A percentile compares a stretch with the other conserved stretches of the same genome.
Conservation (phyloP, 2,113 vertebrate genomes). For the Grammomys dolichurus region DNA sequence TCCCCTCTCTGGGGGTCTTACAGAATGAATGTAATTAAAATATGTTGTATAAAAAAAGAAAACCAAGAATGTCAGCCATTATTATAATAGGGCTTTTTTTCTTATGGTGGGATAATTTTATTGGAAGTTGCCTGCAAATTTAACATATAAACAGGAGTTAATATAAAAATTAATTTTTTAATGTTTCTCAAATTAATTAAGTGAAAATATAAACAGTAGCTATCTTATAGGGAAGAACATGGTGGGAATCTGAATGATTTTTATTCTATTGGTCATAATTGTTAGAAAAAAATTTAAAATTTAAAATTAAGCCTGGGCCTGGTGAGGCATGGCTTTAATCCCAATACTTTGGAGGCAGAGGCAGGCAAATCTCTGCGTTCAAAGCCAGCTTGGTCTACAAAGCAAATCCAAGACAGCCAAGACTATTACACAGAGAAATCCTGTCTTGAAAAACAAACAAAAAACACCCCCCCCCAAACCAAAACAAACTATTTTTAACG, state of each 20-base stretch:
- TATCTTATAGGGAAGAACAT: not conserved
- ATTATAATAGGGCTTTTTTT: not conserved
- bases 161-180: not conserved
- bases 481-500: no score
- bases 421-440: no score
- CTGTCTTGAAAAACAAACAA: no score
- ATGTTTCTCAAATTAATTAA: not conserved
- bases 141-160: constrained; percentile 19
- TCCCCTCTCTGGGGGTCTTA: no score
- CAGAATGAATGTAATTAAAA: not conserved
- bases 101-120: not conserved
- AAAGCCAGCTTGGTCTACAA: no score
- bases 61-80: not conserved
- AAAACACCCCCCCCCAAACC: no score
- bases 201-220: constrained; percentile 14
- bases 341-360: not conserved
- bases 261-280: constrained; percentile 19
- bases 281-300: not conserved
- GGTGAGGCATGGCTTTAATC: not conserved
- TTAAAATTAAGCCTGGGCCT: no score
- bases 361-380: not conserved
- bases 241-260: constrained; percentile 15
- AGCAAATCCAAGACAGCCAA: no score
- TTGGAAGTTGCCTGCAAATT: not conserved
- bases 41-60: not conserved